Base-by-base conservation (phyloP, 2,888 invertebrate genomes). In the Melolontha melolontha region DNA sequence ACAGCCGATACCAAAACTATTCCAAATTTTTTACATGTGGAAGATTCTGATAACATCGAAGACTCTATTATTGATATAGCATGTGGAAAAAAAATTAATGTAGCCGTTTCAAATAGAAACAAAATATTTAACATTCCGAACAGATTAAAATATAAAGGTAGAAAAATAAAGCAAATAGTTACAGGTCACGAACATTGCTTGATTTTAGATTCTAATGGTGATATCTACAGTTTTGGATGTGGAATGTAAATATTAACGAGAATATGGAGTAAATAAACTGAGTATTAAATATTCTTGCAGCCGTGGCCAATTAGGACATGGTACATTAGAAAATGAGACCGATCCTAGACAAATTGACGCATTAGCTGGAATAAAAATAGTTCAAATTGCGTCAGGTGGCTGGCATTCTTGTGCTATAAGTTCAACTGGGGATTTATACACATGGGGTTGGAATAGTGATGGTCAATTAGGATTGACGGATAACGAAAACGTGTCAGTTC, bases 401-500 rank as follows among this genome's bases (percentile, higher is more conserved):
- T 97, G 96, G 96, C 96, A 96, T 81, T 91, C 91, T 64, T 87
- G 91, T 59, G 94, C 91, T 8, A 80, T 95, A 6, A 94, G 93
- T 73, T 86, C 88, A 76, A 88, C 87, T 81, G 95, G 95, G 11
- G 96, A 96, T 80, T 78, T 96, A 0, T 97, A 96, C 79, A 86
- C 88, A 1, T 97, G 97, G 96, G 97, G 97, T 6, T 95, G 93
- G 91, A 97, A 97, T 83, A 90, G 92, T 70, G 89, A 88, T 76
- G 96, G 96, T 0, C 95, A 97, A 81, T 83, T 97, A 12, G 96
- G 96, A 6, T 81, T 92, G 34, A 80, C 82, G 39, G 77, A 80
- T 6, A 79, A 84, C 69, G 84, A 84, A 68, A 79, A 78, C 40
- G 77, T 85, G 72, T 81, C 82, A 22, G 79, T 86, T 34, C 79